Percentiles rank a stretch among this genome's conserved stretches.
phyloP scores from a whole-genome alignment of 2,797 vertebrate species.

The Zalophus californianus region DNA sequence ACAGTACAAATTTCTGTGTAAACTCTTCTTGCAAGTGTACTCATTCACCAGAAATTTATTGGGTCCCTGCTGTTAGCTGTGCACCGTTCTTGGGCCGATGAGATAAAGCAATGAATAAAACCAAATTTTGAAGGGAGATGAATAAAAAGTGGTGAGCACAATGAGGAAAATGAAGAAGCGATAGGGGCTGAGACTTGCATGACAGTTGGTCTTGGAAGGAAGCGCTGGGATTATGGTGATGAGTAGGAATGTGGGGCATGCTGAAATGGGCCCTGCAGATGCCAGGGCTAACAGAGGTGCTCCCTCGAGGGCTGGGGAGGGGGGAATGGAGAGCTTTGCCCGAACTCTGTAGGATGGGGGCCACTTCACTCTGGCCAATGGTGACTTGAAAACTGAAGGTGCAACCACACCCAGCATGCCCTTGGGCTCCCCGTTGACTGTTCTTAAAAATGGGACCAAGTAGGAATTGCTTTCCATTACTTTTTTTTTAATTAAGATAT shows the following conservation, averaged over 20 bases:
- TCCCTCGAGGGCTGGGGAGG: neutral
- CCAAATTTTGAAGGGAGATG: neutral
- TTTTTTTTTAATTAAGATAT: neutral
- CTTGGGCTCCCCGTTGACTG: neutral
- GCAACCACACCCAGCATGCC: neutral
- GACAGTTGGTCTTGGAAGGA: neutral
- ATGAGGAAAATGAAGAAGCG: neutral
- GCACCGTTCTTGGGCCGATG: neutral
- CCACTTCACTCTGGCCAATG: neutral
- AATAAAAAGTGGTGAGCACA: neutral
- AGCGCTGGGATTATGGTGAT: neutral
- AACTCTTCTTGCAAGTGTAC: neutral
- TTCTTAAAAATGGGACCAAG: neutral
- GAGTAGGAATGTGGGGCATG: neutral
- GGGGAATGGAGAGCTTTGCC: neutral
- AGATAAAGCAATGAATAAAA: neutral
- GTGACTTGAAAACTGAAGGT: neutral
- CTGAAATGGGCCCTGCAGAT: neutral
- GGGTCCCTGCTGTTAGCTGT: neutral
- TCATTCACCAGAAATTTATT: neutral
- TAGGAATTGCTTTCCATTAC: slow-evolving; percentile 43
- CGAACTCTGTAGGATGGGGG: neutral
- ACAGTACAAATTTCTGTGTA: neutral
- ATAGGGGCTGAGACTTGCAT: neutral
- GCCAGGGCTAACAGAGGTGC: neutral